These are phyloP conservation scores for Xanthia togata DNA, from an alignment of 2,888 invertebrate species.

Conservation along the genomic window DNA sequence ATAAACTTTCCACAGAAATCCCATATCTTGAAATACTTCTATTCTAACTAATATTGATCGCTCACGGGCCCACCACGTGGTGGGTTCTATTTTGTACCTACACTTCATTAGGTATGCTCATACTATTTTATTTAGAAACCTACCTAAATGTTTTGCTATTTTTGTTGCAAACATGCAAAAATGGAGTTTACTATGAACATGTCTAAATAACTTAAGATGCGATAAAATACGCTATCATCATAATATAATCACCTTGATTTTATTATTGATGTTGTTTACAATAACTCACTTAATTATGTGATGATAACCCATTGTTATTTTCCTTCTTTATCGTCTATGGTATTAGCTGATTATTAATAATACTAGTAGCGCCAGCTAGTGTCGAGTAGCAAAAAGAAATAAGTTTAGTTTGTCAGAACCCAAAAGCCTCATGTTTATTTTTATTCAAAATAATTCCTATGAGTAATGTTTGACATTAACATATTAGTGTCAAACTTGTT, in stretches of 20 bases:
- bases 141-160: background rate
- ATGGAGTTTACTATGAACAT: background rate
- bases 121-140: conserved; percentile 24
- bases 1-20: background rate
- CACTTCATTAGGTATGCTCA: background rate
- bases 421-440: conserved; percentile 2
- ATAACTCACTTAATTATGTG: background rate
- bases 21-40: background rate
- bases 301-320: conserved; percentile 35
- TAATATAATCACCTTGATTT: conserved; percentile 3
- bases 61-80: conserved; percentile 19
- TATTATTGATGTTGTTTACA: conserved; percentile 33
- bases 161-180: conserved; percentile 15
- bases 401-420: background rate
- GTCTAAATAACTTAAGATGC: background rate
- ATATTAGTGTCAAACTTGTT: background rate
- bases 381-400: conserved; percentile 55
- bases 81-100: conserved; percentile 2
- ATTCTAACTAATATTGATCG: conserved; percentile 11
- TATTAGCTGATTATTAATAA: conserved; percentile 2
- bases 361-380: conserved; percentile 69
- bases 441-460: no score
- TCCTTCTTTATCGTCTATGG: background rate
- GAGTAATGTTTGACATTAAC: conserved; percentile 3
- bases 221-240: background rate